Evolutionary conservation across 53 echinoderm and acorn worm genomes (phyloP).

Genomic region (Echinometra lucunter): DNA sequence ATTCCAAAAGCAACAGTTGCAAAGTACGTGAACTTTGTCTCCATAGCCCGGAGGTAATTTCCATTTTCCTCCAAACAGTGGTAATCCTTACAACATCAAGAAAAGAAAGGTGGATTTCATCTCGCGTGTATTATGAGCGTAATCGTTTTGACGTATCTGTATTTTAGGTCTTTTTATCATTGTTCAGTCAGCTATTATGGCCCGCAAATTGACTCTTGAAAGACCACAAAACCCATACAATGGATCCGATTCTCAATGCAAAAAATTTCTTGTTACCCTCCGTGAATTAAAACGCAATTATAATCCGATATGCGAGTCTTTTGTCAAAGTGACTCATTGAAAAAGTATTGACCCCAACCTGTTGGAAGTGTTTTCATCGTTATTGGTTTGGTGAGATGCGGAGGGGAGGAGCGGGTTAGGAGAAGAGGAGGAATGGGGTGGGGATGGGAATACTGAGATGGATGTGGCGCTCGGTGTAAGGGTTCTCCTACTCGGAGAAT

Average conservation of each 20-base stretch:
- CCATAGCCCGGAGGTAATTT: conserved; percentile 6
- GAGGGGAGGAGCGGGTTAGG: neutral
- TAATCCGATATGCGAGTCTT: conserved; percentile 63
- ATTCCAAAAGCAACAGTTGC: conserved; percentile 58
- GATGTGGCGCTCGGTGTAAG: neutral
- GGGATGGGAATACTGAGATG: neutral
- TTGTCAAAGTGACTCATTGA: conserved; percentile 61
- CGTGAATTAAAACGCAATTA: conserved; percentile 66
- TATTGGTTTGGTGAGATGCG: neutral
- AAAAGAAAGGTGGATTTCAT: conserved; percentile 46
- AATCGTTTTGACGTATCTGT: conserved; percentile 67
- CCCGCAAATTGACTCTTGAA: conserved; percentile 66
- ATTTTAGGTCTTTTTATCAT: conserved; percentile 49
- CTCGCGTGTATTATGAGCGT: conserved; percentile 25
- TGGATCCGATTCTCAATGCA: conserved; percentile 31
- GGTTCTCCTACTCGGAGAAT: neutral
- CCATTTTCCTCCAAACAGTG: conserved; percentile 25
- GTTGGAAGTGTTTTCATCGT: conserved; percentile 30
- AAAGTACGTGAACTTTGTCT: conserved; percentile 44
- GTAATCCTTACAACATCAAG: conserved; percentile 40
- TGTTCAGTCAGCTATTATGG: conserved; percentile 57
- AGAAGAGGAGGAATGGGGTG: neutral
- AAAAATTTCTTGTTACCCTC: conserved; percentile 40
- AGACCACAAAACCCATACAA: conserved; percentile 63
- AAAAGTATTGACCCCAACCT: conserved; percentile 30